Evolutionary conservation across 2,113 vertebrate genomes (phyloP).

Genomic region (Poeciliopsis occidentalis): DNA sequence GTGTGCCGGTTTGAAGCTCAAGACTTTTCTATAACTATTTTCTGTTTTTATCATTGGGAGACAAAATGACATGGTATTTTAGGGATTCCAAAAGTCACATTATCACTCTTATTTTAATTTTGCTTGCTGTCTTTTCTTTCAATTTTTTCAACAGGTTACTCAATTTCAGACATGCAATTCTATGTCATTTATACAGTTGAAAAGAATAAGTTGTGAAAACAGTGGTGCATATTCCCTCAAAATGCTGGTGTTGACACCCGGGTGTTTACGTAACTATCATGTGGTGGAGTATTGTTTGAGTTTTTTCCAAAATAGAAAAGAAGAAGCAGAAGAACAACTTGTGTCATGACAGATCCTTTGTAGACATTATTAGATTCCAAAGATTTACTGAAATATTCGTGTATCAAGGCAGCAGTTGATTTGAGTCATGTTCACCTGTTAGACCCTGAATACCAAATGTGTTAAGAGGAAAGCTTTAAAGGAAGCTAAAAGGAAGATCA

Average conservation of each 20-base stretch:
- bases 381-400: neutral
- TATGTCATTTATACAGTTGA: neutral
- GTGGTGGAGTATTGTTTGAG: neutral
- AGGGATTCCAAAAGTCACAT: too few relatives aligned
- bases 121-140: too few relatives aligned
- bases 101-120: too few relatives aligned
- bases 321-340: neutral
- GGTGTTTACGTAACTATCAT: neutral
- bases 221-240: neutral
- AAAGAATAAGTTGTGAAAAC: neutral
- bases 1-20: too few relatives aligned
- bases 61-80: too few relatives aligned
- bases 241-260: neutral
- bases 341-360: neutral
- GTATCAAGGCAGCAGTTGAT: neutral
- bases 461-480: neutral
- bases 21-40: too few relatives aligned
- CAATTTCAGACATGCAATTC: too few relatives aligned
- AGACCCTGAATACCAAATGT: neutral
- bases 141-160: too few relatives aligned
- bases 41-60: too few relatives aligned
- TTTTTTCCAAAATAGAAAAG: neutral
- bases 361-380: neutral
- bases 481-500: neutral
- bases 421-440: neutral